These are phyloP conservation scores for Aphodius sticticus DNA, from an alignment of 2,888 invertebrate species.

Conservation along the genomic window DNA sequence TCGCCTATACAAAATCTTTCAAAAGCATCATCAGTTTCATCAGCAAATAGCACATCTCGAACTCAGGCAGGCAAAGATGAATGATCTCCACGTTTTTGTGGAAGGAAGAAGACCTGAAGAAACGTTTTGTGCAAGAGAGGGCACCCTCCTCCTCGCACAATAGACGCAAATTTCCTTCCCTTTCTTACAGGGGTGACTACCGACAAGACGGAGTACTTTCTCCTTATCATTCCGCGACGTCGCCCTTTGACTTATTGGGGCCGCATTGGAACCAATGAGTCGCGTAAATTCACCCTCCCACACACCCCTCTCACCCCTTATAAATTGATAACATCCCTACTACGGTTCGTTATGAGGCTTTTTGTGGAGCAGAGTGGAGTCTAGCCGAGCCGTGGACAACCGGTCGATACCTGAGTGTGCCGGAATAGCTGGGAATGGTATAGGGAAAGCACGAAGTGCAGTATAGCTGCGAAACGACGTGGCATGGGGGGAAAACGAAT, in stretches of 20 bases:
- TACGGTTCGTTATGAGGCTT: constrained; percentile 34
- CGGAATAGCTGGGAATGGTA: background rate
- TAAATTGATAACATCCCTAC: constrained; percentile 43
- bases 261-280: constrained; percentile 41
- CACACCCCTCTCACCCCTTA: constrained; percentile 16
- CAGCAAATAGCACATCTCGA: background rate
- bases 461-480: constrained; percentile 8
- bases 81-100: background rate
- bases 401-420: constrained; percentile 35
- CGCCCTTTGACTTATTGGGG: constrained; percentile 42
- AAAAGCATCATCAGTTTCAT: background rate
- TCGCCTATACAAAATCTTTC: background rate
- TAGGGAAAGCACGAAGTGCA: background rate
- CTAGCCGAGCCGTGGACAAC: constrained; percentile 27
- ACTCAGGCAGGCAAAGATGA: background rate
- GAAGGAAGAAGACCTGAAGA: background rate
- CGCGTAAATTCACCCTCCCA: constrained; percentile 42
- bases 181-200: constrained; percentile 6
- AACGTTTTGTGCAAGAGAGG: background rate
- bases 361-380: constrained; percentile 25
- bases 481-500: constrained; percentile 29
- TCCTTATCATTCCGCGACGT: constrained; percentile 35
- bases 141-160: background rate
- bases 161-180: constrained; percentile 5
- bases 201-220: constrained; percentile 24